Percentiles rank a stretch among this genome's conserved stretches.
Evolutionary conservation across 2,888 invertebrate genomes (phyloP).

Genomic region (Drosophila bunnanda): DNA sequence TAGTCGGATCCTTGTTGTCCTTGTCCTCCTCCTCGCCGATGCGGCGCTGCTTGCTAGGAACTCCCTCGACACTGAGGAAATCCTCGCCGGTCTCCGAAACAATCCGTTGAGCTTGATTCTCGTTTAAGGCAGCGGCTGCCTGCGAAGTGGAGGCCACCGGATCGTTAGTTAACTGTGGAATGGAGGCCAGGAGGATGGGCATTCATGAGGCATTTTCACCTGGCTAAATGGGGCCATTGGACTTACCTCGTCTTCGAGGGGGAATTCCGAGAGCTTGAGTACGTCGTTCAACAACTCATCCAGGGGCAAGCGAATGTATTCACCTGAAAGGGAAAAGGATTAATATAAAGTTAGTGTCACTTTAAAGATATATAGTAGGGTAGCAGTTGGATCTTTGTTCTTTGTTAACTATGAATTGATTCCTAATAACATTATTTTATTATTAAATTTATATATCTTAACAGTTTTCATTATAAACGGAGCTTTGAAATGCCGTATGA

Average conservation of each 20-base stretch:
- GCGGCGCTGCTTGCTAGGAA: constrained; percentile 29
- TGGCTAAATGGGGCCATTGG: background rate
- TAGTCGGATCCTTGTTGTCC: constrained; percentile 46
- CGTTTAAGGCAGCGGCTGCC: constrained; percentile 69
- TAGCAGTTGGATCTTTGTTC: background rate
- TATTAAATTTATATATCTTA: too few species aligned
- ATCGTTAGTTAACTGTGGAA: constrained; percentile 61
- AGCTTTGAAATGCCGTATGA: background rate
- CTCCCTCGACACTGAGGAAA: constrained; percentile 36
- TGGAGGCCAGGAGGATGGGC: background rate
- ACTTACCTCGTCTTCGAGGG: constrained; percentile 79
- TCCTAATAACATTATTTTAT: background rate
- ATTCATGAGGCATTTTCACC: background rate
- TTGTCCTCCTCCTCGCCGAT: constrained; percentile 22
- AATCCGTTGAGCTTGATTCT: constrained; percentile 35
- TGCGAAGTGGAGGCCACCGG: constrained; percentile 81
- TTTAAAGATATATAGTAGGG: too few species aligned
- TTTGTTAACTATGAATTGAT: background rate
- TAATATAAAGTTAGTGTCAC: background rate
- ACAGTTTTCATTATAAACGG: background rate
- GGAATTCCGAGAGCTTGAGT: constrained; percentile 82
- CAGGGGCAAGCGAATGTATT: constrained; percentile 84
- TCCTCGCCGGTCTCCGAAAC: constrained; percentile 69
- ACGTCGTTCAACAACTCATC: constrained; percentile 84
- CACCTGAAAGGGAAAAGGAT: constrained; percentile 73